Evolutionary conservation across 2,888 invertebrate species (phyloP), one percentile per base, ranked within the genome.

Genomic region (Tanytarsus gracilentus): DNA sequence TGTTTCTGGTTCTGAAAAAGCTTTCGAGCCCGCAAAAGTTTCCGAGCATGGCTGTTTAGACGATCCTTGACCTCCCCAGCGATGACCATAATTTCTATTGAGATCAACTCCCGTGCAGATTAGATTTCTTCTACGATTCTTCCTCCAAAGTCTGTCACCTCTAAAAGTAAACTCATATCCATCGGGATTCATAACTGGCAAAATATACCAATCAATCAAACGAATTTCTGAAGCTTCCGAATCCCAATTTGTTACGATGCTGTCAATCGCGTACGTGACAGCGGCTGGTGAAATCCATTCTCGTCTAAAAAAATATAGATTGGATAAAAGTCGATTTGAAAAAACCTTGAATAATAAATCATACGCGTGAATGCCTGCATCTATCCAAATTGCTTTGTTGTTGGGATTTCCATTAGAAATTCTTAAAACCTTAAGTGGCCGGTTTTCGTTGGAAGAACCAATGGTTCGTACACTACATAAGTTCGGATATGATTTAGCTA

Each of bases 1-100:
- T 0, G 89, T 86, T 75, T 95, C 94, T 0, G 88, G 88, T 73
- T 95, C 94, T 0, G 93, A 93, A 70, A 92, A 91, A 1, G 90
- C 80, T 53, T 78, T 77, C 0, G 80, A 74, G 11, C 95, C 95
- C 40, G 87, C 82, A 69, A 81, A 94, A 23, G 85, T 88, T 66
- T 92, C 88, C 18, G 83, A 79, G 66, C 93, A 93, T 0, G 89
- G 88, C 69, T 88, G 83, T 44, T 79, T 82, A 14, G 91, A 90
- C 1, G 90, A 85, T 0, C 94, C 94, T 67, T 83, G 79, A 59
- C 88, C 87, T 40, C 88, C 90, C 91, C 91, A 95, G 56, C 86
- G 83, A 67, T 85, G 87, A 76, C 88, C 88, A 69, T 88, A 94
- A 72, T 94, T 94, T 63, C 94, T 81, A 69, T 91, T 91, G 1